Conservation (phyloP, 2,888 invertebrate genomes). For the Steinernema carpocapsae region DNA sequence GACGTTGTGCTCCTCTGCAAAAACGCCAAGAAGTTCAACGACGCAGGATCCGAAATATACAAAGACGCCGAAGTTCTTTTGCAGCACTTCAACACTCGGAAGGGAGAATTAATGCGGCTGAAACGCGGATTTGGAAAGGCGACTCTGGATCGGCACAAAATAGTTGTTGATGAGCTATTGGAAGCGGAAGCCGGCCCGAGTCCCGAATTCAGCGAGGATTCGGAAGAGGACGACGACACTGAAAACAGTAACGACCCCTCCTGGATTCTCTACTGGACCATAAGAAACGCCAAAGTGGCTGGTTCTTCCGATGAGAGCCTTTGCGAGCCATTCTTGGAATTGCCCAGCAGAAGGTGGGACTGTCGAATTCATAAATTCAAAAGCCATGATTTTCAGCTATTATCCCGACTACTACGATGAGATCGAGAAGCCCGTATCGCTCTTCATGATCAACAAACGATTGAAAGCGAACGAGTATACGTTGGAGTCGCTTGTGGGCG, state of each 20-base stretch:
- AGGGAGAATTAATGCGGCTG: constrained; percentile 66
- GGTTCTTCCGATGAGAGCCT: constrained; percentile 72
- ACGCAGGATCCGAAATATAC: constrained; percentile 93
- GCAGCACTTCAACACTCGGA: constrained; percentile 76
- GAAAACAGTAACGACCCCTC: constrained; percentile 75
- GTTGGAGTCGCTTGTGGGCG: constrained; percentile 86
- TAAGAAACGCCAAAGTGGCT: constrained; percentile 72
- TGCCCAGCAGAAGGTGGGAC: constrained; percentile 77
- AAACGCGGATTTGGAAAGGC: constrained; percentile 27
- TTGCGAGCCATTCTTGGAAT: constrained; percentile 88
- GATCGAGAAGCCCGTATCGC: constrained; percentile 91
- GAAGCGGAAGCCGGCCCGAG: constrained; percentile 47
- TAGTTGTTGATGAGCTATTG: constrained; percentile 60
- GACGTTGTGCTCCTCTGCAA: constrained; percentile 88
- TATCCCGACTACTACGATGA: constrained; percentile 97
- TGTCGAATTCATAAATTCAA: not conserved
- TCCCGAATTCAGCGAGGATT: constrained; percentile 70
- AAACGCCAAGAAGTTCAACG: constrained; percentile 92
- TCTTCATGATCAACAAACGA: constrained; percentile 79
- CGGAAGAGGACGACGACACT: constrained; percentile 74
- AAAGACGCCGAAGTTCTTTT: constrained; percentile 86
- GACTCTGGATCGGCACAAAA: constrained; percentile 43
- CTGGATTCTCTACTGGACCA: constrained; percentile 80
- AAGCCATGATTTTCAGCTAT: constrained; percentile 68
- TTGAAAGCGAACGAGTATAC: constrained; percentile 73